A percentile compares a stretch with the other conserved stretches of the same genome.
Evolutionary conservation across 2,113 vertebrate species (phyloP).

Genomic region (Rhinichthys klamathensis): DNA sequence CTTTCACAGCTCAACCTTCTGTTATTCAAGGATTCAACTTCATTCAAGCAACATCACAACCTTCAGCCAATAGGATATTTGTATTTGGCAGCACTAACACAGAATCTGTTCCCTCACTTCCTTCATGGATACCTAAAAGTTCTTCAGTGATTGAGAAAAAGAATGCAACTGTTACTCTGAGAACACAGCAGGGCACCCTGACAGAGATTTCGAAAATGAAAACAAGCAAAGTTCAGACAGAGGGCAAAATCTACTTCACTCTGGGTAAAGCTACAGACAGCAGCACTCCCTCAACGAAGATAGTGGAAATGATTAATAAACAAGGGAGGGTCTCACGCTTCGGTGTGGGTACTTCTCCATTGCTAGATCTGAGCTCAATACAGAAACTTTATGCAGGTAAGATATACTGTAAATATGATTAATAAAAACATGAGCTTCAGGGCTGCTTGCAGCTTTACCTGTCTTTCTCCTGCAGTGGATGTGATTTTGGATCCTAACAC

Average conservation of each 20-base stretch:
- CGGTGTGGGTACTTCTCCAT: background rate
- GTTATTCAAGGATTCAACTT: background rate
- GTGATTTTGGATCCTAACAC: slow-evolving; percentile 26
- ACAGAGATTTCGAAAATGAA: background rate
- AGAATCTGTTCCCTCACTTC: background rate
- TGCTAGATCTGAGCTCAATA: background rate
- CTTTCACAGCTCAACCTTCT: slow-evolving; percentile 1
- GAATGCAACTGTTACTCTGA: background rate
- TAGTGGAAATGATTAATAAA: background rate
- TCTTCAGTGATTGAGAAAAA: slow-evolving; percentile 9
- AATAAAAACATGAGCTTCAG: background rate
- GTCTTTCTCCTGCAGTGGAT: slow-evolving; percentile 1
- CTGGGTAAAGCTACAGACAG: background rate
- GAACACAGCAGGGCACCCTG: background rate
- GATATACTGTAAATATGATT: background rate
- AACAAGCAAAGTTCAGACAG: background rate
- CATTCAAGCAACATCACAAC: background rate
- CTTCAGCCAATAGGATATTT: background rate
- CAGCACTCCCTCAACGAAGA: background rate
- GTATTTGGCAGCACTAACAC: background rate
- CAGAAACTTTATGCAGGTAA: slow-evolving; percentile 20
- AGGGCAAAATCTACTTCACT: slow-evolving; percentile 23
- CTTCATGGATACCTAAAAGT: background rate
- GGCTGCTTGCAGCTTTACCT: background rate
- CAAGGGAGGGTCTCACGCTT: background rate